phyloP scores from a whole-genome alignment of 2,888 invertebrate genomes.

The Meiosimyza decipiens region DNA sequence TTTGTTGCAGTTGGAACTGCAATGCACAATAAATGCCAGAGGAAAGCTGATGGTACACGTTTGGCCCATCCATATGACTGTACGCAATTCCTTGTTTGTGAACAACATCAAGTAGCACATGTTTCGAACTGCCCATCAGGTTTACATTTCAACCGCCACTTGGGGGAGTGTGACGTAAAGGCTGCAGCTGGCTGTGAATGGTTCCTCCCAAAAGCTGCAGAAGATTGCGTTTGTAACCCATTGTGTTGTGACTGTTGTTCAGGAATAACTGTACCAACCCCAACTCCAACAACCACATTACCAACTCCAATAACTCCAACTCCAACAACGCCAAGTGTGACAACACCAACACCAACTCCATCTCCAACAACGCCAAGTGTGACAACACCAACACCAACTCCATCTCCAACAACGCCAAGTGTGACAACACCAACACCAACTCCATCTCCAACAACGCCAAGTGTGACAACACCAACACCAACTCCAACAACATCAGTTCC shows the following conservation, averaged over 20 bases:
- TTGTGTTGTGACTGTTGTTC: not conserved
- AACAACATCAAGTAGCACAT: slow-evolving; percentile 42
- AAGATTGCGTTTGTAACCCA: no score
- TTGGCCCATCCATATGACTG: slow-evolving; percentile 51
- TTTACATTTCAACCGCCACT: slow-evolving; percentile 40
- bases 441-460: slow-evolving; percentile 6
- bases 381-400: slow-evolving; percentile 1
- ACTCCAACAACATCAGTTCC: not conserved
- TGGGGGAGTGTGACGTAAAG: slow-evolving; percentile 38
- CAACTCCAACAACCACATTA: slow-evolving; percentile 1
- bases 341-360: not conserved
- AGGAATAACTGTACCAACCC: not conserved
- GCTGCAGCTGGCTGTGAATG: slow-evolving; percentile 34
- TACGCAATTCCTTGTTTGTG: slow-evolving; percentile 51
- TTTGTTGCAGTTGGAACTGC: slow-evolving; percentile 4
- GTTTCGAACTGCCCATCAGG: slow-evolving; percentile 40
- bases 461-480: not conserved
- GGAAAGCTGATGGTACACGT: slow-evolving; percentile 50
- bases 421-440: not conserved
- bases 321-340: not conserved
- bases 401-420: slow-evolving; percentile 6
- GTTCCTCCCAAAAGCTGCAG: no score
- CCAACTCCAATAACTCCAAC: not conserved
- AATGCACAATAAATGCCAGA: slow-evolving; percentile 46
- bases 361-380: not conserved